A percentile compares a stretch with the other conserved stretches of the same genome.
phyloP scores from a whole-genome alignment of 2,113 vertebrate genomes.

The Zosterops hypoxanthus region DNA sequence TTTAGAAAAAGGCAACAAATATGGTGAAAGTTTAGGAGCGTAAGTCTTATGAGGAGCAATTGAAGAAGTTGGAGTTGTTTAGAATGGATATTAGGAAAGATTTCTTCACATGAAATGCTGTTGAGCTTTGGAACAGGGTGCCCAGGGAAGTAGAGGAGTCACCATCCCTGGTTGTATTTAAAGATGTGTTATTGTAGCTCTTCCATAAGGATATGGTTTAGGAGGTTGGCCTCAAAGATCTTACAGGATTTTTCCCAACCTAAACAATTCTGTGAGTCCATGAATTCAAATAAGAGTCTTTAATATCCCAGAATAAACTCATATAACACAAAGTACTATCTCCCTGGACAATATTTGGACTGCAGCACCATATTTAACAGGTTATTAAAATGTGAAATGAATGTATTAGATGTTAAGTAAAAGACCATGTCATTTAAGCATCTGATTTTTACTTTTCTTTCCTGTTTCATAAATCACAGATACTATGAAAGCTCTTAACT shows the following conservation, averaged over 20 bases:
- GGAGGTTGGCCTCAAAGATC: background rate
- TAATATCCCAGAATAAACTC: background rate
- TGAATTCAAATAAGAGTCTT: background rate
- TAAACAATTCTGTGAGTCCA: background rate
- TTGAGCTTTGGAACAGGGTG: background rate
- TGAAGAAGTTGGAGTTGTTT: too few species aligned
- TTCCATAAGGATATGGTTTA: background rate
- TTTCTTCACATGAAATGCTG: background rate
- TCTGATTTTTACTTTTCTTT: background rate
- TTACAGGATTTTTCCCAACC: background rate
- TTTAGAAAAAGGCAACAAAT: background rate
- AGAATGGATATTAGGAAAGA: background rate
- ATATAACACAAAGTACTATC: background rate
- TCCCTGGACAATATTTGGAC: background rate
- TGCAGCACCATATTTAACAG: background rate
- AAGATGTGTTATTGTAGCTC: rapidly evolving
- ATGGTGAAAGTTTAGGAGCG: background rate
- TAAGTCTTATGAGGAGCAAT: background rate
- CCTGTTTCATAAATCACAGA: background rate
- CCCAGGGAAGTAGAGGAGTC: background rate
- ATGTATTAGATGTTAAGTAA: background rate
- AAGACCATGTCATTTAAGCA: background rate
- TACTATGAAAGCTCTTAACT: background rate
- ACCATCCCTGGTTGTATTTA: background rate
- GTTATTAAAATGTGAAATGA: background rate